Conservation (phyloP, 2,888 invertebrate species). For the Mesopsocus fuscifrons region DNA sequence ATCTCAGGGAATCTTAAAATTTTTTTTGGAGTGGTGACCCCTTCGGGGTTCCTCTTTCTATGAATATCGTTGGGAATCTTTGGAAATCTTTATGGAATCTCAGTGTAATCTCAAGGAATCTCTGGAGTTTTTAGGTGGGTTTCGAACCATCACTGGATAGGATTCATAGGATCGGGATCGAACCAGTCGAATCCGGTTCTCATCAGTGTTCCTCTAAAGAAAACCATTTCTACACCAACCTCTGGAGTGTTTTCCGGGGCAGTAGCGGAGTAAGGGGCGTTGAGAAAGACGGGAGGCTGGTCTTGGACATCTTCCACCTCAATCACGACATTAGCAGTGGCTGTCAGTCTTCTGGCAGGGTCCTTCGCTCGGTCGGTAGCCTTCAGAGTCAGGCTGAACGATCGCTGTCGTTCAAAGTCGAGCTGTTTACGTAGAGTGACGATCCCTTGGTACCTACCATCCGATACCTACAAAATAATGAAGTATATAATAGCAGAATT, state of each 20-base stretch:
- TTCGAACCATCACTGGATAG: no score
- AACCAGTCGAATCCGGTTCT: no score
- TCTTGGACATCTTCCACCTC: conserved; percentile 64
- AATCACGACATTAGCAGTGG: conserved; percentile 52
- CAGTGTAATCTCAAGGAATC: no score
- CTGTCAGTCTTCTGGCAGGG: conserved; percentile 33
- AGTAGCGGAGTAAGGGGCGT: conserved; percentile 60
- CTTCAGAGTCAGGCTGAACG: conserved; percentile 46
- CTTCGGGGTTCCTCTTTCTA: no score
- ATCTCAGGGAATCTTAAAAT: no score
- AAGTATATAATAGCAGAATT: not conserved
- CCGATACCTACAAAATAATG: conserved; percentile 30
- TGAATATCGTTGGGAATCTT: no score
- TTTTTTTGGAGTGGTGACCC: no score
- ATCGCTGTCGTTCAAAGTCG: conserved; percentile 59
- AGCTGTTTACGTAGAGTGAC: conserved; percentile 43
- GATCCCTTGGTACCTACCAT: conserved; percentile 49
- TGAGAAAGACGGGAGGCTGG: conserved; percentile 61
- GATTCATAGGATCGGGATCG: no score
- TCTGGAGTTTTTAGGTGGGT: no score
- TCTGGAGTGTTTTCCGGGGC: conserved; percentile 52
- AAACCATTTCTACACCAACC: no score
- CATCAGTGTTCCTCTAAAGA: no score
- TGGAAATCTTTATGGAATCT: no score
- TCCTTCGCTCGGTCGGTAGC: conserved; percentile 43